Evolutionary conservation across 2,888 invertebrate genomes (phyloP), one percentile per base, ranked within the genome.

Genomic region (Copidosoma aretas): DNA sequence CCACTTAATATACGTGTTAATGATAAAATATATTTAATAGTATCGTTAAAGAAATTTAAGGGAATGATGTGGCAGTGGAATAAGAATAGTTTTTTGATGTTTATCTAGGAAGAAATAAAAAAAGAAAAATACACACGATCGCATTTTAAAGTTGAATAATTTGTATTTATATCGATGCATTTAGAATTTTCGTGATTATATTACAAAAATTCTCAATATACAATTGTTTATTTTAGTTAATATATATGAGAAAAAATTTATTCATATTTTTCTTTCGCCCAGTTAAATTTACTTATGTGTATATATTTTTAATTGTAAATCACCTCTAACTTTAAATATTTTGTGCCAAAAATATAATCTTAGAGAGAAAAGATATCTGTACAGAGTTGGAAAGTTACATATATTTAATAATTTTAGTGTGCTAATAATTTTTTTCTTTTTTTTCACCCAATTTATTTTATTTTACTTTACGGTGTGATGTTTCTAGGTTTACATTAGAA

Each of bases 341-440:
- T 68, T 70, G 70, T 71, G 71, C 70, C 71, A 73, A 73, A 73
- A 70, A 65, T 43, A 64, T 65, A 67, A 64, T 57, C 59, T 54
- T 69, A 72, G 58, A 59, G 60, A 64, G 22, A 59, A 59, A 53
- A 56, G 43, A 68, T 56, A 61, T 67, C 60, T 72, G 68, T 73
- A 66, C 43, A 70, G 67, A 73, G 72, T 73, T 71, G 67, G 62
- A 74, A 68, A 56, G 51, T 72, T 71, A 64, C 43, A 32, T 70
- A 64, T 57, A 21, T 60, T 70, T 58, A 72, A 59, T 74, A 66
- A 65, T 68, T 67, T 73, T 71, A 56, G 67, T 60, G 67, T 65
- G 71, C 68, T 69, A 73, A 67, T 39, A 25, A 64, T 61, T 66
- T 24, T 46, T 19, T 60, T 70, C 59, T 64, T 54, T 70, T 68